Percentiles rank a stretch among this genome's conserved stretches.
Evolutionary conservation across 2,888 invertebrate species (phyloP).

Genomic region (Drosophila mettleri): DNA sequence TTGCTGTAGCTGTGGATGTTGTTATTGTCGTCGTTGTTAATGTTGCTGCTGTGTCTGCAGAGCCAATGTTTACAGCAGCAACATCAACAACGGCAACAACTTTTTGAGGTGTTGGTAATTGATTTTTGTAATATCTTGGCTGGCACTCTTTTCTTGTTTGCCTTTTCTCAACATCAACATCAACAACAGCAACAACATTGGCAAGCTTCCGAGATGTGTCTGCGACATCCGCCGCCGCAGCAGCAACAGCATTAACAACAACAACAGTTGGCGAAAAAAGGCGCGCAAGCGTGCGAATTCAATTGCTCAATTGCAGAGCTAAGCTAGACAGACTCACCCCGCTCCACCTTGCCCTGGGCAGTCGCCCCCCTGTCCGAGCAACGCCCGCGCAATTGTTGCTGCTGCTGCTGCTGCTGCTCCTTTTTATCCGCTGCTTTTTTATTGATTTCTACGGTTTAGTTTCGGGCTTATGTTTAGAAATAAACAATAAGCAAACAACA

Average conservation of each 20-base stretch:
- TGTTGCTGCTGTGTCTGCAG: conserved; percentile 54
- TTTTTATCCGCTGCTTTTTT: conserved; percentile 68
- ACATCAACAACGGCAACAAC: conserved; percentile 62
- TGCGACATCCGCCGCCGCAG: conserved; percentile 69
- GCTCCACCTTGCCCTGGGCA: conserved; percentile 1
- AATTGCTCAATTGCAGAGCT: conserved; percentile 76
- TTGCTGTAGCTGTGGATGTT: conserved; percentile 43
- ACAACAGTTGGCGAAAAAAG: conserved; percentile 53
- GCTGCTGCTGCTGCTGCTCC: conserved; percentile 61
- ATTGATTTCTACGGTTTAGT: conserved; percentile 77
- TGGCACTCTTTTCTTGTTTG: conserved; percentile 71
- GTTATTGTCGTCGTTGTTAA: conserved; percentile 49
- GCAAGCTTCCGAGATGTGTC: conserved; percentile 77
- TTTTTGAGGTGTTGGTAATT: conserved; percentile 80
- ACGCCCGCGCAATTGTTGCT: conserved; percentile 70
- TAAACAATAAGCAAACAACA: conserved; percentile 33
- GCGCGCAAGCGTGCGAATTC: conserved; percentile 81
- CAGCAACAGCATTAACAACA: conserved; percentile 37
- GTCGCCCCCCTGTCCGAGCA: conserved; percentile 31
- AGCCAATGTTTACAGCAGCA: conserved; percentile 57
- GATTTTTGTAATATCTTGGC: conserved; percentile 79
- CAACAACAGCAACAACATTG: conserved; percentile 45
- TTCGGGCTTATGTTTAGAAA: conserved; percentile 42
- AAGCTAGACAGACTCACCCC: conserved; percentile 27
- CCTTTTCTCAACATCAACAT: conserved; percentile 49